Percentiles rank a stretch among this genome's conserved stretches.
phyloP scores from a whole-genome alignment of 2,113 vertebrate genomes.

The Chloroceryle aenea region DNA sequence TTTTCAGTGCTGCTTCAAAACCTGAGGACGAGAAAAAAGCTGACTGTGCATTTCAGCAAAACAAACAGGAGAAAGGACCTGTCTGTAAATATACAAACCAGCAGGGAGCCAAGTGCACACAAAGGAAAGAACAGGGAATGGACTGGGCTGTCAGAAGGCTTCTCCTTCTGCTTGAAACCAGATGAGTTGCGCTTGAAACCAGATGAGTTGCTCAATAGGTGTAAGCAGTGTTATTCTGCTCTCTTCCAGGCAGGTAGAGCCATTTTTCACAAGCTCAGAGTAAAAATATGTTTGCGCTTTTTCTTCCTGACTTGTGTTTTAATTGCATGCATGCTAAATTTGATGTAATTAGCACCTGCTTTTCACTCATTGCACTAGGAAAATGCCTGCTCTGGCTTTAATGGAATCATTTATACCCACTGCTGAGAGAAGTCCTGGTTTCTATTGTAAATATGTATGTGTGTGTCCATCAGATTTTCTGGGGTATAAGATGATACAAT shows the following conservation, averaged over 20 bases:
- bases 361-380: not conserved
- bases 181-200: not conserved
- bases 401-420: not conserved
- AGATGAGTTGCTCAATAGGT: not conserved
- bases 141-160: rapidly evolving
- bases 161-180: not conserved
- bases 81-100: not conserved
- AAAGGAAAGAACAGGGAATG: not conserved
- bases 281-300: slow-evolving; percentile 12
- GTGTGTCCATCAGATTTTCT: not conserved
- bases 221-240: not conserved
- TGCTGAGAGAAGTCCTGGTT: not conserved
- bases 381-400: not conserved
- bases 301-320: not conserved
- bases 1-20: not conserved
- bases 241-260: not conserved
- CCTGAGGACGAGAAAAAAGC: not conserved
- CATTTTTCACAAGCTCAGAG: not conserved
- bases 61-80: not conserved
- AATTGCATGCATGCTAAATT: not conserved
- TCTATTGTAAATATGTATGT: not conserved
- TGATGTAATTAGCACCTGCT: not conserved
- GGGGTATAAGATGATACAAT: not conserved
- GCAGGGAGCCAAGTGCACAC: not conserved
- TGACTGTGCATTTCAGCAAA: not conserved